Percentiles rank a stretch among this genome's conserved stretches.
phyloP scores from a whole-genome alignment of 2,113 vertebrate species.

The Aythya baeri region DNA sequence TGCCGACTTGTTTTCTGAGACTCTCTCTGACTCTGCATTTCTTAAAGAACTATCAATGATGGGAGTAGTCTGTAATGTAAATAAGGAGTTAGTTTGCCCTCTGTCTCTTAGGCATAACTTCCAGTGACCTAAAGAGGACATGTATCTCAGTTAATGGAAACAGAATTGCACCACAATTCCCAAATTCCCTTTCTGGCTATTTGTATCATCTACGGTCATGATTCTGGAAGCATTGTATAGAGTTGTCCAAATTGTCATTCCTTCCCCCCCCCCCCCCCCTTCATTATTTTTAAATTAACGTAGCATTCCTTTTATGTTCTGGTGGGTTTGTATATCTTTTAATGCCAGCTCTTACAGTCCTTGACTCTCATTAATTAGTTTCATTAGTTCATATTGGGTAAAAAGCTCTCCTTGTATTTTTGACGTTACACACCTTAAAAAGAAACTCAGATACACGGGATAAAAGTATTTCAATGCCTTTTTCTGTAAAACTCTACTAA shows the following conservation, averaged over 20 bases:
- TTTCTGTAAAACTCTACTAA: not conserved
- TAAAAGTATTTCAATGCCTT: not conserved
- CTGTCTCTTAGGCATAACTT: not conserved
- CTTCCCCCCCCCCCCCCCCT: fast-evolving
- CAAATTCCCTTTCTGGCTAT: not conserved
- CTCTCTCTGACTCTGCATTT: not conserved
- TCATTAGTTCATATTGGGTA: not conserved
- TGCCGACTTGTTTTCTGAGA: not conserved
- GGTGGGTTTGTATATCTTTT: not conserved
- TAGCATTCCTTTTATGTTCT: not conserved
- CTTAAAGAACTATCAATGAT: not conserved
- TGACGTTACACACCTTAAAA: not conserved
- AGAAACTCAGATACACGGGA: not conserved
- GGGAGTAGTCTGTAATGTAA: not conserved
- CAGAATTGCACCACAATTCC: not conserved
- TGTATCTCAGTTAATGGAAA: not conserved
- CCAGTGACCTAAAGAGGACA: not conserved
- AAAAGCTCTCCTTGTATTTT: not conserved
- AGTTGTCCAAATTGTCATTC: not conserved
- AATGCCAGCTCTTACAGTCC: not conserved
- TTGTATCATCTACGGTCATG: not conserved
- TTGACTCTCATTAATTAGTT: not conserved
- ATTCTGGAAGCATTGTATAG: not conserved
- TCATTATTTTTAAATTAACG: not conserved
- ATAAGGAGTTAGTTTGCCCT: not conserved